phyloP scores from a whole-genome alignment of 2,888 invertebrate genomes.

The Eilema caniola region DNA sequence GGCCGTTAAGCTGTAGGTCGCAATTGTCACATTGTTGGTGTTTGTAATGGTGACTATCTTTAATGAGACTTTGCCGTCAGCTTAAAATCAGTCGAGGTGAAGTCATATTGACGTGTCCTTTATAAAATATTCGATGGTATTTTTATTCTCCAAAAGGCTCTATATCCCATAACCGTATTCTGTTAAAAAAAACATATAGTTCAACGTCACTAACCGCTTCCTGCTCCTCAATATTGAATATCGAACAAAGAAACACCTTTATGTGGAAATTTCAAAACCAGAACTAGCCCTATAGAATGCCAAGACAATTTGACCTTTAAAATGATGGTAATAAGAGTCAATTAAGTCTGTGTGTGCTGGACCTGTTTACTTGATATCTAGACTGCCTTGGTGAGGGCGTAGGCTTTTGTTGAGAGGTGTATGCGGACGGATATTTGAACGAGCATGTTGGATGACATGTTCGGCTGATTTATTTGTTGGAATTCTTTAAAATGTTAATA shows the following conservation, averaged over 20 bases:
- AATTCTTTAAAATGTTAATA: too few species aligned
- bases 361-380: constrained; percentile 56
- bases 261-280: constrained; percentile 32
- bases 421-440: constrained; percentile 36
- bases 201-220: constrained; percentile 23
- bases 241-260: constrained; percentile 31
- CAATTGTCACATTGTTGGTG: too few species aligned
- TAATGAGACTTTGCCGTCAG: too few species aligned
- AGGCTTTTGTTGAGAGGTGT: constrained; percentile 61
- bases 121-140: not conserved
- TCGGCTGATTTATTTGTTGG: not conserved
- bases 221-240: constrained; percentile 30
- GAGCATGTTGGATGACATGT: constrained; percentile 28
- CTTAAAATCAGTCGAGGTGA: too few species aligned
- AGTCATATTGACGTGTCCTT: too few species aligned
- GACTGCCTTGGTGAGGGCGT: constrained; percentile 82
- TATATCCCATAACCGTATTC: not conserved
- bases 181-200: constrained; percentile 11
- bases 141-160: not conserved
- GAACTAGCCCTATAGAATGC: constrained; percentile 42
- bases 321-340: constrained; percentile 54
- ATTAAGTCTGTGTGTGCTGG: constrained; percentile 46
- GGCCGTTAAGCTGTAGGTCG: too few species aligned
- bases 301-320: constrained; percentile 59
- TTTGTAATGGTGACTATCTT: too few species aligned